Conservation (phyloP, 2,797 vertebrate genomes). For the Enteromius paludinosus region DNA sequence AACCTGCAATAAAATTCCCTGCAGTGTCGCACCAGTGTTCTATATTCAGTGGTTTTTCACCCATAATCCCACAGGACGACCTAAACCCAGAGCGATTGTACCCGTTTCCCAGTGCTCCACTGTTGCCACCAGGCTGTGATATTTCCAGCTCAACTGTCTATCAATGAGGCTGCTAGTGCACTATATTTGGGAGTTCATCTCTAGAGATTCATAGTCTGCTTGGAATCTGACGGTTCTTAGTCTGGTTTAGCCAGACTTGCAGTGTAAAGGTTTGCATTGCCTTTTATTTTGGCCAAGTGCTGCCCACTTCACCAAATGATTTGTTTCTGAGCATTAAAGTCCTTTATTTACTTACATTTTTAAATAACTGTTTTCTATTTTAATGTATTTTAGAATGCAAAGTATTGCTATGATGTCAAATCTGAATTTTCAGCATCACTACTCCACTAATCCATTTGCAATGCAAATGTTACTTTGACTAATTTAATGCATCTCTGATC, state of each 20-base stretch:
- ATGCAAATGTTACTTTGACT: background rate
- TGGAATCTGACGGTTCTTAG: conserved; percentile 17
- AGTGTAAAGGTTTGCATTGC: background rate
- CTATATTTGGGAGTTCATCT: conserved; percentile 44
- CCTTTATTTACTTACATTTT: background rate
- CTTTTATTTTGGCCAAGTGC: background rate
- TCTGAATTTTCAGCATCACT: no score
- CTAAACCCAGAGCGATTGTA: conserved; percentile 46
- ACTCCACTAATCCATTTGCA: no score
- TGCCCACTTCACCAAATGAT: background rate
- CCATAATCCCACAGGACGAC: conserved; percentile 34
- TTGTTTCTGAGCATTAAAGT: background rate
- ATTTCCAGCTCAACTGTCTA: conserved; percentile 49
- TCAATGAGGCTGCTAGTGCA: conserved; percentile 38
- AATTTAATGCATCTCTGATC: background rate
- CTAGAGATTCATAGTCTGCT: conserved; percentile 11
- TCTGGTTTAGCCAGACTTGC: background rate
- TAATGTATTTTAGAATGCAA: background rate
- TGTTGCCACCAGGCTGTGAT: conserved; percentile 40
- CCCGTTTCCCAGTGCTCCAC: conserved; percentile 42
- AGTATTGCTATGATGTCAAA: no score
- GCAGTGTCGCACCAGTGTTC: conserved; percentile 37
- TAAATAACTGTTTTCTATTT: no score
- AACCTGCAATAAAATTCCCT: conserved; percentile 33
- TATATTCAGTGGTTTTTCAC: conserved; percentile 41